phyloP scores from a whole-genome alignment of 1,140 invertebrate genomes.

The Bombus superbus region DNA sequence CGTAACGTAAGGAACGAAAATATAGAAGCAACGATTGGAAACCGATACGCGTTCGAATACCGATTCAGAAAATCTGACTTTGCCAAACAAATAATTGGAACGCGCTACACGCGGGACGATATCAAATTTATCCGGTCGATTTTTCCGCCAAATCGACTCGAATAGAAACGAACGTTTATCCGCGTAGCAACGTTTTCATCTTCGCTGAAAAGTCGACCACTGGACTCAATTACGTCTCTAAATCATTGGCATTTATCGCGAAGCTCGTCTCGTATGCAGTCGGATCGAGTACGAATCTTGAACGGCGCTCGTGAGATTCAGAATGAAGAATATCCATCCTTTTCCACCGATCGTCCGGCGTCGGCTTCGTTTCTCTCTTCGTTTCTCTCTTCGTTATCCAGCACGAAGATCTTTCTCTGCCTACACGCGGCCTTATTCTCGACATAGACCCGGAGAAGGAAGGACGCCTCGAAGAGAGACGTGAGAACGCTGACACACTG shows the following conservation, averaged over 20 bases:
- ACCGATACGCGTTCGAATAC: too few species aligned
- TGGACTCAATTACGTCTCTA: conserved; percentile 8
- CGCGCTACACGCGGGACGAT: too few species aligned
- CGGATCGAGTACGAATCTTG: conserved; percentile 9
- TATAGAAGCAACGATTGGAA: too few species aligned
- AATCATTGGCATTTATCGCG: conserved; percentile 17
- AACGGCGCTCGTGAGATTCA: conserved; percentile 23
- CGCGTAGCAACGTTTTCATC: not conserved
- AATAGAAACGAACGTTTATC: not conserved
- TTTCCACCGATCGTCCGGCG: not conserved
- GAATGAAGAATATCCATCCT: conserved; percentile 33
- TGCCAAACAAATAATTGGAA: too few species aligned
- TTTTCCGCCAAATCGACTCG: not conserved
- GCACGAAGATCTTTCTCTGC: conserved; percentile 60
- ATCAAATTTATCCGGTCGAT: not conserved
- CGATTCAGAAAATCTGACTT: not conserved
- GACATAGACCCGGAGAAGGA: conserved; percentile 70
- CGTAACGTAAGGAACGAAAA: too few species aligned
- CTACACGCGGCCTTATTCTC: conserved; percentile 79
- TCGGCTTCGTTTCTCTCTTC: not conserved
- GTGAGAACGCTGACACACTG: conserved; percentile 82
- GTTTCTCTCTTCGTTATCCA: conserved; percentile 36
- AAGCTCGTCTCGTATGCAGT: conserved; percentile 19
- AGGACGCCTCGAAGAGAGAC: conserved; percentile 74
- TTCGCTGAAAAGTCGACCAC: conserved; percentile 21